Base-by-base conservation (phyloP, 2,113 vertebrate species). In the Gymnocephalus cernua region DNA sequence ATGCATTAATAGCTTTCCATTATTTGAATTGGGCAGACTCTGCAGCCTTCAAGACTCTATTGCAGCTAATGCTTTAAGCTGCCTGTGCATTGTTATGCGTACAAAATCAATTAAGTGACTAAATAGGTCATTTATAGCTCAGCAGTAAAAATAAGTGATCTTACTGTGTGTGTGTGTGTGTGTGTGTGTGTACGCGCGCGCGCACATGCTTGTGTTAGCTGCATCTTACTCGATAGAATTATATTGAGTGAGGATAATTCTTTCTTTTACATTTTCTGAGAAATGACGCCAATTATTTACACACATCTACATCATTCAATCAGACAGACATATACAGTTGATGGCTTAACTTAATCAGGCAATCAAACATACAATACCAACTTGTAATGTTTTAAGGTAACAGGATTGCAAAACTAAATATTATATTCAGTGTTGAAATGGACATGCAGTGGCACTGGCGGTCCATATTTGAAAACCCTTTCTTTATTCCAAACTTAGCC, bases 51-150 rank as follows among this genome's bases (percentile, higher is more conserved):
- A 73, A 75, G 13, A 41, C 82, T 86, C 83, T 84, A 61, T 80
- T 69, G 78, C 74, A 54, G 72, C 80, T 90, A 90, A 86, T 86
- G 85, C 89, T 84, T 86, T 86, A 86, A 81, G 86, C 83, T 86
- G 79, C 63, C 75, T 54, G 57, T 57, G 65, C 81, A 87, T 88
- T 81, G 82, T 90, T 89, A 79, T 87, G 87, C 70, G 2, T 81
- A 72, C 57, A 86, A 90, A 92, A 93, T 92, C 86, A 90, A 92
- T 92, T 85, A 93, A 84, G 82, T 85, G 83, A 63, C 87, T 89
- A 90, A 90, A 90, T 89, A 85, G 90, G 87, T 87, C 89, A 89
- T 89, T 88, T 88, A 84, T 77, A 86, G 85, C 84, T 77, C 81
- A 63, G 74, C 66, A 67, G 48, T 70, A 66, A 76, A 86, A 84